Evolutionary conservation across 2,888 invertebrate species (phyloP), one percentile per base, ranked within the genome.

Genomic region (Neoaliturus tenellus): DNA sequence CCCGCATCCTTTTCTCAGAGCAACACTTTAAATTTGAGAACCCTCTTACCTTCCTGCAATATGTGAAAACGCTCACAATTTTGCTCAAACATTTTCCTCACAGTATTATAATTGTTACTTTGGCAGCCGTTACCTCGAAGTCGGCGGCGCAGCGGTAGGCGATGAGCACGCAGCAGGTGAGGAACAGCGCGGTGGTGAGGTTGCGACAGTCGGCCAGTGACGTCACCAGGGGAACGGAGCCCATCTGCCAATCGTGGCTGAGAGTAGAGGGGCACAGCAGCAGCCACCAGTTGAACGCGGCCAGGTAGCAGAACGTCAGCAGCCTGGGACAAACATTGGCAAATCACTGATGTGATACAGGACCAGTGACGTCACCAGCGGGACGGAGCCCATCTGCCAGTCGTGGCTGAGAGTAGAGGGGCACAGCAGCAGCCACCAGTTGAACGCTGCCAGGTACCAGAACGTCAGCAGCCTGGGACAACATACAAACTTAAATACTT

Each of bases 241-340:
- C 96, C 95, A 96, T 95, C 91, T 97, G 97, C 97, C 97, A 97
- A 90, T 97, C 97, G 89, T 97, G 97, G 87, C 96, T 95, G 71
- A 97, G 92, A 0, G 93, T 93, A 88, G 93, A 93, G 0, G 97
- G 97, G 86, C 95, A 95, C 81, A 97, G 91, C n/a, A 97, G 91
- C 85, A 97, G 91, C 95, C 96, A 96, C 92, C 95, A 94, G 92
- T 97, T 97, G 91, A 96, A 95, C 0, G 95, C 95, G 6, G 96
- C 95, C 89, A 97, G 91, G 91, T 96, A 97, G 90, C 94, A 94
- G 91, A 96, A 96, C 0, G 96, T 97, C 91, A 96, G 91, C 88
- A 96, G 91, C 89, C 97, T 97, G 17, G 2, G 85, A 95, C 92
- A 85, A 95, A 94, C 23, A 94, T 92, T 87, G 94, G 92, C 0